These are phyloP conservation scores for Chirona hameri DNA, from an alignment of 2,888 invertebrate species.

Conservation along the genomic window DNA sequence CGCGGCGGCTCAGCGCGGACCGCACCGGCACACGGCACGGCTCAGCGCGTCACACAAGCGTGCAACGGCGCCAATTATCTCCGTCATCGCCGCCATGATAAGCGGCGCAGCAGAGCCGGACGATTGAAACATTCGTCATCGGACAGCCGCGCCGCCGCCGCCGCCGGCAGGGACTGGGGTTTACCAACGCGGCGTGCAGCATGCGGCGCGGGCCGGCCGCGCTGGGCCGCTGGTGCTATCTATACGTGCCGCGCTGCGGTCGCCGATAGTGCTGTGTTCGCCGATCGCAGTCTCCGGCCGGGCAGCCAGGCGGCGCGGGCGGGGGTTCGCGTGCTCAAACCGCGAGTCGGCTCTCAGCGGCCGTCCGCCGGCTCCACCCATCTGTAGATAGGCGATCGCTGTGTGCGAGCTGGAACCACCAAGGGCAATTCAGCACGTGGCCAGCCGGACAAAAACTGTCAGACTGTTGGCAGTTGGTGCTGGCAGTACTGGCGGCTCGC, in stretches of 20 bases:
- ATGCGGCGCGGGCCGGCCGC: background rate
- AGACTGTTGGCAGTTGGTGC: background rate
- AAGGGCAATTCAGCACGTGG: conserved; percentile 24
- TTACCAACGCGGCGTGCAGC: too few relatives aligned
- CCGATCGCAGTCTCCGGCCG: background rate
- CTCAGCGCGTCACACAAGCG: background rate
- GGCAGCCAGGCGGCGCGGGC: too few relatives aligned
- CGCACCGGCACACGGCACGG: background rate
- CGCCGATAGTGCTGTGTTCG: background rate
- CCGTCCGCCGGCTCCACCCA: conserved; percentile 13
- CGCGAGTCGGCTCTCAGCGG: background rate
- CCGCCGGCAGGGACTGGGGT: background rate
- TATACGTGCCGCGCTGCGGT: too few relatives aligned
- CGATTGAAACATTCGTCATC: conserved; percentile 25
- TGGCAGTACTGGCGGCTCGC: background rate
- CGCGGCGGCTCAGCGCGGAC: background rate
- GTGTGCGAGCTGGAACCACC: background rate
- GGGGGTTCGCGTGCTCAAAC: too few relatives aligned
- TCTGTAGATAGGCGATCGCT: background rate
- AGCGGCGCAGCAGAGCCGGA: background rate
- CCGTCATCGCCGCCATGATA: background rate
- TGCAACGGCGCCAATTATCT: background rate
- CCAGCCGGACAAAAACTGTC: background rate
- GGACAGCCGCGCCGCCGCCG: background rate
- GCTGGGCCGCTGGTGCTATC: background rate